phyloP scores from a whole-genome alignment of 30 jellyfish, hydroid and myxozoan species.

The Catostylus mosaicus region DNA sequence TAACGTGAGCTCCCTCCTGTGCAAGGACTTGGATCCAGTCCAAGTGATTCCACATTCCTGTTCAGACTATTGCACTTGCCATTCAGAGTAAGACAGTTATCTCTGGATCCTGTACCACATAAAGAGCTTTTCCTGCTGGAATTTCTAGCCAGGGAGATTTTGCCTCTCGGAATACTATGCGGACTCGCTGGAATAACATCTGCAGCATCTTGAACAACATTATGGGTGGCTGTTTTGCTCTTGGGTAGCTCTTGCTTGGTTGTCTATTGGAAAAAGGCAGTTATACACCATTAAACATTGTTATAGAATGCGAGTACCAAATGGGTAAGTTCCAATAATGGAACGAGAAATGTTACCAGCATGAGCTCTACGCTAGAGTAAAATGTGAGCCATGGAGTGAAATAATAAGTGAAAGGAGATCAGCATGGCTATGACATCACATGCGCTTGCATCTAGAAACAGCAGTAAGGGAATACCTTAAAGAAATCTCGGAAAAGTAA shows the following conservation, averaged over 20 bases:
- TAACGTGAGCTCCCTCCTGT: background rate
- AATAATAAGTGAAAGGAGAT: no score
- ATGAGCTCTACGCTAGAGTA: no score
- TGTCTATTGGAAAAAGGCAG: no score
- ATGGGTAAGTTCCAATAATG: no score
- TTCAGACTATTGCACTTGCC: background rate
- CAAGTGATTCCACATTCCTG: background rate
- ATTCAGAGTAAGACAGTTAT: background rate
- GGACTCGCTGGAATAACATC: conserved; percentile 2
- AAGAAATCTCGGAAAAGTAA: no score
- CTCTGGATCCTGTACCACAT: background rate
- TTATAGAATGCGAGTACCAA: no score
- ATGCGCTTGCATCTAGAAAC: no score
- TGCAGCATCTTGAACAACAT: background rate
- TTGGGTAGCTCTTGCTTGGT: background rate
- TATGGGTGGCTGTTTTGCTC: background rate
- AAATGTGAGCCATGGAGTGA: no score
- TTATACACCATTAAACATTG: no score
- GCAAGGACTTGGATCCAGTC: background rate
- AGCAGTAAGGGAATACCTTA: no score
- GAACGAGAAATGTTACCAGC: no score
- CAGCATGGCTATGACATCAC: no score
- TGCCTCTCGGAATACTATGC: background rate
- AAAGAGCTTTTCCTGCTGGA: background rate
- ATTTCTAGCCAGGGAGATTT: background rate